Evolutionary conservation across 2,888 invertebrate species (phyloP).

Genomic region (Philereme vetulata): DNA sequence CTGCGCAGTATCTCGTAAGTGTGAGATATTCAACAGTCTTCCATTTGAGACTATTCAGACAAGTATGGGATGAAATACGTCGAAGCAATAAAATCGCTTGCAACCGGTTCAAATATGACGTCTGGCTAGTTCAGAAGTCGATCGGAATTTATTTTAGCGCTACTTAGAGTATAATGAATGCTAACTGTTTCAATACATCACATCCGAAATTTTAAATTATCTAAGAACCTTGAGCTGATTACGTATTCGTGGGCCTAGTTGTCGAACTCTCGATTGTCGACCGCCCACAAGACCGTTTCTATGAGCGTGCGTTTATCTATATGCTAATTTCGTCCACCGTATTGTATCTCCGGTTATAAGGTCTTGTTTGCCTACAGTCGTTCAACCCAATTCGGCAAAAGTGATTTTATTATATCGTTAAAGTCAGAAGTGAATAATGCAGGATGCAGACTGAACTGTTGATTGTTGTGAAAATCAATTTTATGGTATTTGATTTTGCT

Average conservation of each 20-base stretch:
- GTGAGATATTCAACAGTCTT: conserved; percentile 12
- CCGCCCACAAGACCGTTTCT: conserved; percentile 61
- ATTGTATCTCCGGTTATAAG: conserved; percentile 54
- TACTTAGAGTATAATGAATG: conserved; percentile 22
- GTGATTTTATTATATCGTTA: conserved; percentile 42
- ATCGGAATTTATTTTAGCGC: conserved; percentile 17
- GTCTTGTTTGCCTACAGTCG: conserved; percentile 48
- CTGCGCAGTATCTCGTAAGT: conserved; percentile 29
- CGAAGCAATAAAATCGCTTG: conserved; percentile 21
- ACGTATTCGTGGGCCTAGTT: conserved; percentile 52
- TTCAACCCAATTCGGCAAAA: conserved; percentile 30
- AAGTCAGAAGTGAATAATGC: conserved; percentile 43
- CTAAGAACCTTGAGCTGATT: conserved; percentile 60
- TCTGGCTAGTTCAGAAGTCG: conserved; percentile 23
- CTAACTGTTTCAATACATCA: conserved; percentile 40
- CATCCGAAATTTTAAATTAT: conserved; percentile 56
- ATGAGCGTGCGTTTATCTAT: conserved; percentile 51
- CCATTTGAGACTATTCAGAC: conserved; percentile 21
- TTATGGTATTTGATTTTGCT: conserved; percentile 36
- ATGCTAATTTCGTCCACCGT: conserved; percentile 59
- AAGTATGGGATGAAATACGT: conserved; percentile 18
- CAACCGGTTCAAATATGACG: conserved; percentile 39
- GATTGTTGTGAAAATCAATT: conserved; percentile 41
- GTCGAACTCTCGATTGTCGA: conserved; percentile 37
- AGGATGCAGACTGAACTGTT: conserved; percentile 40